Conservation (phyloP, 2,113 vertebrate species). For the Alectura lathami region DNA sequence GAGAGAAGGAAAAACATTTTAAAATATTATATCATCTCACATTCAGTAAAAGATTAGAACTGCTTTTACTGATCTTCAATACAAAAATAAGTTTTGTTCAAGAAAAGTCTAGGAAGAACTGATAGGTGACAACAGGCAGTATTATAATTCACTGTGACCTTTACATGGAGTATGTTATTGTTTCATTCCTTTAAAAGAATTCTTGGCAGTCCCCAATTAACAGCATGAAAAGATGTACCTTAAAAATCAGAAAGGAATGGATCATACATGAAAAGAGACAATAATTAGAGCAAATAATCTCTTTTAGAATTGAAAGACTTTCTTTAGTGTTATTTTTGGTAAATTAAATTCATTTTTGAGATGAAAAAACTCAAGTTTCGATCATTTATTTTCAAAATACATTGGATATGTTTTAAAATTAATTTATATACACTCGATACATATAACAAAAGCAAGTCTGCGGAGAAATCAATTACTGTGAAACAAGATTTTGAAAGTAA, state of each 20-base stretch:
- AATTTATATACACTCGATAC: background rate
- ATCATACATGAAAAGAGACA: background rate
- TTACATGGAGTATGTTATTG: background rate
- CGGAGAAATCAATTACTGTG: background rate
- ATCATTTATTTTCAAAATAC: background rate
- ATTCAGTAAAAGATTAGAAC: background rate
- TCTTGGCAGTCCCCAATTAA: background rate
- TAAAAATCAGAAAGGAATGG: background rate
- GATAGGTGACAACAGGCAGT: background rate
- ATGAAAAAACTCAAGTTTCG: background rate
- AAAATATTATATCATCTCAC: background rate
- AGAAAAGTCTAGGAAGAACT: background rate
- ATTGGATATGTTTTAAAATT: background rate
- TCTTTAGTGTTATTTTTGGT: background rate
- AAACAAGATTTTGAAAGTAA: background rate
- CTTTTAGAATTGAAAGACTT: rapidly evolving
- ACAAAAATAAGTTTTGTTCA: background rate
- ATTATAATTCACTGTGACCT: background rate
- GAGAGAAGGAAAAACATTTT: constrained; percentile 53
- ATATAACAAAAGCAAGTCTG: background rate
- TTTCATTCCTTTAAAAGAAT: background rate
- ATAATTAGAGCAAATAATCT: background rate
- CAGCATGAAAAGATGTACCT: background rate
- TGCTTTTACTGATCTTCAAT: background rate
- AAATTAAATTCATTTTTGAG: background rate